phyloP scores from a whole-genome alignment of 2,888 invertebrate species.

The Cecidostiba fungosa region DNA sequence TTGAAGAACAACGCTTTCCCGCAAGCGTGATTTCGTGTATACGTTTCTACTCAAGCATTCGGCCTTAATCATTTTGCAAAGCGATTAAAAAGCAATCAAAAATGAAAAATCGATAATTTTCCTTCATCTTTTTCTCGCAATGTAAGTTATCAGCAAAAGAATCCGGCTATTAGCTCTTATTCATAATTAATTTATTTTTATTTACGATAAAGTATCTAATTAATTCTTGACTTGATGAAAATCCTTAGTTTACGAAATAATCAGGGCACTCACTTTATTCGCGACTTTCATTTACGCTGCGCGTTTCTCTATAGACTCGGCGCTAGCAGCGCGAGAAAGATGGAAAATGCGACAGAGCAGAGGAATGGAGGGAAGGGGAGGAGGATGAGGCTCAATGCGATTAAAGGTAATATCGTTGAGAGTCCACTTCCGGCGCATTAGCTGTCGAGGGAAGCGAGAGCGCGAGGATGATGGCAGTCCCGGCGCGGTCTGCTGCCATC shows the following conservation, averaged over 20 bases:
- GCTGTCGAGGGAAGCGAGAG: conserved; percentile 45
- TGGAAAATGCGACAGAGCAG: neutral
- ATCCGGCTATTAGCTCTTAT: no score
- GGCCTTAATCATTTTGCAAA: no score
- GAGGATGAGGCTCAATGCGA: conserved; percentile 68
- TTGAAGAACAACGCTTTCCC: no score
- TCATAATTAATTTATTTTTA: neutral
- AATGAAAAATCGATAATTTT: no score
- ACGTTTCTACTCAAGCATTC: no score
- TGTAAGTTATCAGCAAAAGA: no score
- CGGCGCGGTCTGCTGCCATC: neutral
- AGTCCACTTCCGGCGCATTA: conserved; percentile 74
- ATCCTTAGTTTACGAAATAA: neutral
- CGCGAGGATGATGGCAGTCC: conserved; percentile 2
- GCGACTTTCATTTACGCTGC: neutral
- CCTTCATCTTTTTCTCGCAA: no score
- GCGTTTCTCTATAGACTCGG: neutral
- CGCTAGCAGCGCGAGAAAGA: conserved; percentile 36
- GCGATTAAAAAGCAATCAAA: no score
- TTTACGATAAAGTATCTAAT: neutral
- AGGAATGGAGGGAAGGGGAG: neutral
- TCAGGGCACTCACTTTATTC: neutral
- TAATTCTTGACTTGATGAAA: neutral
- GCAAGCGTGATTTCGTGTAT: no score
- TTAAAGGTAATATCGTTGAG: conserved; percentile 74